These are phyloP conservation scores for Ectropis grisescens DNA, from an alignment of 1,140 invertebrate genomes.

Conservation along the genomic window DNA sequence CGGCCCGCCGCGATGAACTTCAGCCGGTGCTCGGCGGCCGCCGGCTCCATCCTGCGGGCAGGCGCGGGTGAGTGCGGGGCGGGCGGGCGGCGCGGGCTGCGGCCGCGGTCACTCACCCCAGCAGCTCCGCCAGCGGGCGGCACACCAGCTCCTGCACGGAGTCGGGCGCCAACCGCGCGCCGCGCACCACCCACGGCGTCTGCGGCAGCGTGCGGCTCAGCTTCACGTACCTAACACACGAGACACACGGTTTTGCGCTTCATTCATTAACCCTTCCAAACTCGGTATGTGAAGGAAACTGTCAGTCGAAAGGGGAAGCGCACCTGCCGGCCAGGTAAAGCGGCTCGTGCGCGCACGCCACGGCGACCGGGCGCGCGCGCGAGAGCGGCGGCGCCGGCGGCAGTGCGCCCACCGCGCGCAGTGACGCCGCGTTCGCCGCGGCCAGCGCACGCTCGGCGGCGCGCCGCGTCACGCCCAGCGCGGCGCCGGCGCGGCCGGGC, in stretches of 20 bases:
- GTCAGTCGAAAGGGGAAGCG: no score
- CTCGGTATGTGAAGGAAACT: no score
- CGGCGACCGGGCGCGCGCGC: not conserved
- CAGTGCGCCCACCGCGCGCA: slow-evolving; percentile 5
- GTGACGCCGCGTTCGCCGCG: slow-evolving; percentile 12
- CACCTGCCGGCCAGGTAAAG: slow-evolving; percentile 6
- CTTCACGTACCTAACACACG: slow-evolving; percentile 90
- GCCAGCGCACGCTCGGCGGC: slow-evolving; percentile 43
- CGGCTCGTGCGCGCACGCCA: slow-evolving; percentile 3
- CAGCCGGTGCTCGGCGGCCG: slow-evolving; percentile 36
- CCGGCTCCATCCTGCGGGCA: slow-evolving; percentile 33
- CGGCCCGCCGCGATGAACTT: slow-evolving; percentile 92
- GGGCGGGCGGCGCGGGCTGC: slow-evolving; percentile 23
- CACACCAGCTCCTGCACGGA: slow-evolving; percentile 95
- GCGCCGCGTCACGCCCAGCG: slow-evolving; percentile 43
- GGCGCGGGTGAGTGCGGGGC: no score
- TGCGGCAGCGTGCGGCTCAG: slow-evolving; percentile 89
- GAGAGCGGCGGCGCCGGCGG: not conserved
- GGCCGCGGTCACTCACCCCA: slow-evolving; percentile 60
- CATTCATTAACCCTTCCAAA: no score
- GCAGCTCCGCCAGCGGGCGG: slow-evolving; percentile 66
- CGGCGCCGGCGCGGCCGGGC: not conserved
- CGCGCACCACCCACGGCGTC: slow-evolving; percentile 94
- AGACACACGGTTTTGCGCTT: no score
- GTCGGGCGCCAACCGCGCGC: slow-evolving; percentile 82